Base-by-base conservation (phyloP, 2,113 vertebrate species). In the Misgurnus mizolepis region DNA sequence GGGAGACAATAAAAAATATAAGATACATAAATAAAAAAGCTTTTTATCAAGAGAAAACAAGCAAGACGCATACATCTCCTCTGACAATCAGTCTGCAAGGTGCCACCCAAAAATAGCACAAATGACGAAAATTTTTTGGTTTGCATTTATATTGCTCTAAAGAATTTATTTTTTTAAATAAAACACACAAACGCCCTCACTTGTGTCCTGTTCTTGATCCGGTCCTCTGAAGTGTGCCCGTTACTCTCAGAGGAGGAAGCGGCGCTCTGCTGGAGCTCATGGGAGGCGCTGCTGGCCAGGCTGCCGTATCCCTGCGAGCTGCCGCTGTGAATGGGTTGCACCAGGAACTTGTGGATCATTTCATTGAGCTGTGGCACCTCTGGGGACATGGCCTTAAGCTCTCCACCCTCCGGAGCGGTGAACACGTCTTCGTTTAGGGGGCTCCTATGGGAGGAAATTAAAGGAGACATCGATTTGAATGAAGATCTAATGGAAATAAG, bases 391-490 rank as follows among this genome's bases (percentile, higher is more conserved):
- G 90, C 43, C 27, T 83, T 90, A n/a, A 83, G 55, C 7, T 94
- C 93, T 11, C 71, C 90, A 4, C 85, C 87, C 8, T 77, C 91
- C 0, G 91, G 93, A 0, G 86, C 78, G 0, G 91, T 93, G 89
- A 96, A 97, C 69, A 97, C 93, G 0, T 97, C 96, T 82, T 97
- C 96, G 1, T 96, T 97, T 71, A 96, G 88, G 34, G 96, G 96
- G 40, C 92, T 95, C 90, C 95, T 96, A 86, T 0, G 22, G 34
- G 70, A 1, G 18, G 12, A 17, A 50, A 11, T 4, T 2, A 18
- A 17, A 9, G 45, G 34, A 22, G 60, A 75, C 47, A 10, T 5
- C 15, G 18, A 17, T 7, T 76, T 76, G 15, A 58, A 7, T 4
- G 15, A 6, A 1, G 1, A 47, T 6, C 8, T 47, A 6, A 47